Base-by-base conservation (phyloP, 2,888 invertebrate species). In the Cryptus armator region DNA sequence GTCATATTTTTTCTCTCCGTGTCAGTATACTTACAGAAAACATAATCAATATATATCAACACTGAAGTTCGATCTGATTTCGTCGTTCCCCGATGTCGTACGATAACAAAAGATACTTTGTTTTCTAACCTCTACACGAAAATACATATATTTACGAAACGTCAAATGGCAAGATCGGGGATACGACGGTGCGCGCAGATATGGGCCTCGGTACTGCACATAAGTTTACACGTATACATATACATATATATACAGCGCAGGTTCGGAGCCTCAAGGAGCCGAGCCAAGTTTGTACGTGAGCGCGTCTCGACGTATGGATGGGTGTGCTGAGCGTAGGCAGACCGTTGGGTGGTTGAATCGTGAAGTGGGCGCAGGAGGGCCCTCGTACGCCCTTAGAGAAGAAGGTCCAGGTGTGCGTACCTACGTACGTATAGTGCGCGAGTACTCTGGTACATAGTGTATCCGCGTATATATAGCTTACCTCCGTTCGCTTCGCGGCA, bases 341-440 rank as follows among this genome's bases (percentile, higher is more conserved):
- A 89, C 89, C 89, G 90, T 91, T 90, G 90, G 90, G 86, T 89
- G 90, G 89, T 90, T 91, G 91, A 90, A 90, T 90, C 88, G 89
- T 89, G 88, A 88, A 92, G 91, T 92, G 91, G 91, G 90, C 89
- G 88, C 89, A 88, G 89, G 90, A 92, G 92, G 89, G 90, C 89
- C 89, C 91, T 92, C 88, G 89, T 90, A 87, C 87, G 89, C 90
- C 88, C 90, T 91, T 90, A 89, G 89, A 90, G 89, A 90, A 89
- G 91, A 90, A 92, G 89, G 92, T 91, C 92, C 92, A 92, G 92
- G 92, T 92, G 92, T 89, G 88, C 90, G 78, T 79, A 85, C 75
- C 85, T 72, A 72, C 29, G 66, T 80, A 66, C 44, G 44, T 80
- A 53, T 53, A 79, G 66, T 71, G 19, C 51, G 79, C 29, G 62